phyloP scores from a whole-genome alignment of 2,888 invertebrate genomes.

The Toxonevra muliebris region DNA sequence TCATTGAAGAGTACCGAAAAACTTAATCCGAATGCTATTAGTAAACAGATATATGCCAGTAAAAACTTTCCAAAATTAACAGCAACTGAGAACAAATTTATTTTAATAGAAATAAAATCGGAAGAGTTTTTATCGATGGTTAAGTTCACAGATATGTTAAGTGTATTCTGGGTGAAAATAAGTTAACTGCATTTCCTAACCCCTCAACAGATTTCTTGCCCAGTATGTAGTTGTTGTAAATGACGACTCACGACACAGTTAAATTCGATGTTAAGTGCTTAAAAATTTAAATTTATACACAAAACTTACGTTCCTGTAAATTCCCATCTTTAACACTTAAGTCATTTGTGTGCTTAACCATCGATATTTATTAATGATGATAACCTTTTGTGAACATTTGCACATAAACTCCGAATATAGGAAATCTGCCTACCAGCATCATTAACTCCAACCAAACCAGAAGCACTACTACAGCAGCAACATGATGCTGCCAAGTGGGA shows the following conservation, averaged over 20 bases:
- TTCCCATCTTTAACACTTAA: no score
- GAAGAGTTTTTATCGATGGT: not conserved
- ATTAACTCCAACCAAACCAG: conserved; percentile 85
- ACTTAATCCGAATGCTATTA: conserved; percentile 82
- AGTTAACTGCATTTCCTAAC: no score
- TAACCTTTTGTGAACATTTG: conserved; percentile 85
- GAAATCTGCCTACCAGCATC: conserved; percentile 87
- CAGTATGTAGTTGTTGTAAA: no score
- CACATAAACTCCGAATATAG: conserved; percentile 84
- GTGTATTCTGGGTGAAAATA: no score
- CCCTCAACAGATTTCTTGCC: no score
- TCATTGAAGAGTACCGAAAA: conserved; percentile 85
- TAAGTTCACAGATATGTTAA: not conserved
- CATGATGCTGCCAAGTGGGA: conserved; percentile 79
- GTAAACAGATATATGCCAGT: conserved; percentile 80
- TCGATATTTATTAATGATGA: not conserved
- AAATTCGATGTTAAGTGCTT: no score
- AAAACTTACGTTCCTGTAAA: no score
- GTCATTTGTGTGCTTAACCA: no score
- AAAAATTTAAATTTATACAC: no score
- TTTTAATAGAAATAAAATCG: not conserved
- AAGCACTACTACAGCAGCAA: conserved; percentile 81
- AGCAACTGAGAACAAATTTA: conserved; percentile 68
- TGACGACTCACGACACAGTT: no score
- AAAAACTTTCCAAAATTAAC: conserved; percentile 85